A percentile compares a stretch with the other conserved stretches of the same genome.
phyloP scores from a whole-genome alignment of 2,113 vertebrate genomes.

The Girardinichthys multiradiatus region DNA sequence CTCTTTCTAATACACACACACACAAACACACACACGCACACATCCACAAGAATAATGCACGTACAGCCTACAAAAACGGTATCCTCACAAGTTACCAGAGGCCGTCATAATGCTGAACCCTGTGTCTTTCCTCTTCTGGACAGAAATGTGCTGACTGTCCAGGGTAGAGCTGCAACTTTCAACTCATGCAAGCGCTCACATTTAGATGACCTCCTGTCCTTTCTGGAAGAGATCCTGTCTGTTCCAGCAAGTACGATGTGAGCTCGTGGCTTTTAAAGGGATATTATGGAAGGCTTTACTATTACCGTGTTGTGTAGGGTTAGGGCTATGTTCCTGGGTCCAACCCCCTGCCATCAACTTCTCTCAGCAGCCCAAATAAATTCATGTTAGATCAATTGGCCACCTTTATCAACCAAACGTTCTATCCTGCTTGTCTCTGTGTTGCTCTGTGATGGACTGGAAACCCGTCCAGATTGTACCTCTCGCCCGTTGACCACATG shows the following conservation, averaged over 20 bases:
- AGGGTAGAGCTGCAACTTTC: slow-evolving; percentile 18
- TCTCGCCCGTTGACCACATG: no score
- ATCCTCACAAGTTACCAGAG: neutral
- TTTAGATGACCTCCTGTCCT: slow-evolving; percentile 35
- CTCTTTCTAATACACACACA: neutral
- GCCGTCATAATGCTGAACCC: slow-evolving; percentile 4
- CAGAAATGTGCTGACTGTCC: slow-evolving; percentile 50
- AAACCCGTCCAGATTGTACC: no score
- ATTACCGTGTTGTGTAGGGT: no score
- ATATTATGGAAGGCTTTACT: no score
- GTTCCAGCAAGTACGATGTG: slow-evolving; percentile 21
- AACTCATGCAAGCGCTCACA: neutral
- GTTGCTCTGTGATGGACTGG: no score
- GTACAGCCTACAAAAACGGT: neutral
- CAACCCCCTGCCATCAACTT: no score
- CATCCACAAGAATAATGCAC: neutral
- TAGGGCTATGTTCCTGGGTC: no score
- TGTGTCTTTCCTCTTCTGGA: slow-evolving; percentile 26
- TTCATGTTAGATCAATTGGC: no score
- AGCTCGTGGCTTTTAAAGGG: no score
- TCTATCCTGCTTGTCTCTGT: no score
- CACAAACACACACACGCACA: neutral
- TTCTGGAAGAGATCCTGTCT: slow-evolving; percentile 31
- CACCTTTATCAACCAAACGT: no score
- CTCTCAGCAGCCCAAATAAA: no score